Base-by-base conservation (phyloP, 2,888 invertebrate genomes). In the Coelinius sp. region DNA sequence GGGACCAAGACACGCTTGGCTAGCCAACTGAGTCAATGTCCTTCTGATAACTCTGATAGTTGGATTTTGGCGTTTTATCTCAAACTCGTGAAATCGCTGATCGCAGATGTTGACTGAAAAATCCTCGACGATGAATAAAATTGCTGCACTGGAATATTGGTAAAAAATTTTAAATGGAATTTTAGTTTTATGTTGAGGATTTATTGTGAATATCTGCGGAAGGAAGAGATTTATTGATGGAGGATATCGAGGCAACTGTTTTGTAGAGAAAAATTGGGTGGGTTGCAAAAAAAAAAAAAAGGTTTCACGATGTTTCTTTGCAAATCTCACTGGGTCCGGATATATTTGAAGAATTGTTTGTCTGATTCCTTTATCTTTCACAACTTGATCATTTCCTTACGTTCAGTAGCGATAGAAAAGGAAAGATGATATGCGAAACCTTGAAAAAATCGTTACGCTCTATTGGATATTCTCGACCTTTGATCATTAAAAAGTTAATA, bases 61-160 rank as follows among this genome's bases (percentile, higher is more conserved):
- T 0, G 94, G 94, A 81, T 94, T 91, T 38, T 91, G 90, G 83
- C 92, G 91, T 14, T 92, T 91, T 73, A 98, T 92, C 85, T 95
- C 93, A 86, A 95, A 97, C 89, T 99, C 98, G 82, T 98, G 94
- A 88, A 95, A 95, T 74, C 96, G 79, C 85, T 99, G 99, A 88
- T 99, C 99, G 87, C 96, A 95, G 73, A 97, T 95, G 85, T 99
- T 99, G 85, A 94, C 94, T 0, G 97, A 94, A 0, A 94, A 89
- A 82, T 95, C 94, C 88, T 97, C 96, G 1, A 98, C 92, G 10
- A 99, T 90, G 84, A 98, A 96, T 71, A 98, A 86, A 10, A 98
- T 92, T 0, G 93, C 92, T 0, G 97, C 92, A 12, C 82, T 83
- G 78, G 76, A 82, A 80, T 8, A 76, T 72, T 75, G 46, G 20